Evolutionary conservation across 2,113 vertebrate genomes (phyloP).

Genomic region (Epinephelus fuscoguttatus): DNA sequence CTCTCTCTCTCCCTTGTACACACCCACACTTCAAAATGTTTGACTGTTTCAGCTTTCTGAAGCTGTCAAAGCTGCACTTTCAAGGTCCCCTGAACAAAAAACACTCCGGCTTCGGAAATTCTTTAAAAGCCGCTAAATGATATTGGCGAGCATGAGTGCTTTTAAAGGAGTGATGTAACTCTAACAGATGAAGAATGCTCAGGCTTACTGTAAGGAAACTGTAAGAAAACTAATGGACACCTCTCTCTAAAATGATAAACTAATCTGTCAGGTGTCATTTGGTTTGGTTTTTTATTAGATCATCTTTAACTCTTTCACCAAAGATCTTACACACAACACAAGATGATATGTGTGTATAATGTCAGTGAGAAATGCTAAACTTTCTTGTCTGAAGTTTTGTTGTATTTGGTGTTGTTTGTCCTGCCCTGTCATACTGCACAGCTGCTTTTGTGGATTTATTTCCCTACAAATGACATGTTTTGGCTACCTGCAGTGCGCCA

Average conservation of each 20-base stretch:
- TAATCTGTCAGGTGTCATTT: slow-evolving; percentile 11
- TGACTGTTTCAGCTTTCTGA: slow-evolving; percentile 42
- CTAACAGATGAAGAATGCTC: slow-evolving; percentile 5
- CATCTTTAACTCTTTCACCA: background rate
- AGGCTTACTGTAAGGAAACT: background rate
- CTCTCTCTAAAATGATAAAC: slow-evolving; percentile 21
- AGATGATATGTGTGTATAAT: background rate
- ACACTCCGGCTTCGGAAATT: slow-evolving; percentile 28
- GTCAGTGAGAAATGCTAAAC: background rate
- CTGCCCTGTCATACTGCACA: background rate
- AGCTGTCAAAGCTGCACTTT: slow-evolving; percentile 47
- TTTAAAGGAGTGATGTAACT: slow-evolving; percentile 1
- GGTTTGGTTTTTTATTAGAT: background rate
- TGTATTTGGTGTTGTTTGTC: background rate
- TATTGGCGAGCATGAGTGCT: slow-evolving; percentile 16
- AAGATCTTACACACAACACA: background rate
- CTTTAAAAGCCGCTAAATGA: slow-evolving; percentile 39
- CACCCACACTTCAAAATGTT: slow-evolving; percentile 40
- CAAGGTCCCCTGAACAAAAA: slow-evolving; percentile 46
- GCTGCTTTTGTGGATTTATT: background rate
- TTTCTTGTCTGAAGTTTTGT: background rate
- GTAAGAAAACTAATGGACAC: background rate
- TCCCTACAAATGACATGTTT: background rate
- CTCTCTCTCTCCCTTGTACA: background rate
- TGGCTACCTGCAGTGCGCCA: background rate